phyloP scores from a whole-genome alignment of 2,888 invertebrate genomes.

The Iphiclides podalirius region DNA sequence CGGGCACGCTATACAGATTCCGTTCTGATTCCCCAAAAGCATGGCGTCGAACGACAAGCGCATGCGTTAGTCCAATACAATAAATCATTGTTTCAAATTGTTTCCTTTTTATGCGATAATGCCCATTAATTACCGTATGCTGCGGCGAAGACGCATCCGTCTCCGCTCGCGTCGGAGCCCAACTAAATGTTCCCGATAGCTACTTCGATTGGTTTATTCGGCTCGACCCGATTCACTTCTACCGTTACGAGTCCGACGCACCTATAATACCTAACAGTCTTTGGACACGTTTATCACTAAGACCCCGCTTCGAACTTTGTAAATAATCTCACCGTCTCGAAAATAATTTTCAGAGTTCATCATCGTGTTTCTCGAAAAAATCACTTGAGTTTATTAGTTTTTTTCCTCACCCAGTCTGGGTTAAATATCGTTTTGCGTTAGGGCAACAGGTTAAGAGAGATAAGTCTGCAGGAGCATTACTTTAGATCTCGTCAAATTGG shows the following conservation, averaged over 20 bases:
- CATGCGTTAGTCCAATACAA: slow-evolving; percentile 36
- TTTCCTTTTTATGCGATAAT: slow-evolving; percentile 27
- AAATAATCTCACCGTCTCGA: slow-evolving; percentile 72
- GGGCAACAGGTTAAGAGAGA: slow-evolving; percentile 41
- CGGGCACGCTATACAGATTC: slow-evolving; percentile 24
- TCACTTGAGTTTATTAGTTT: slow-evolving; percentile 38
- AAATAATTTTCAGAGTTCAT: slow-evolving; percentile 75
- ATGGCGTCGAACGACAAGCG: slow-evolving; percentile 36
- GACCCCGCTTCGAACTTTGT: slow-evolving; percentile 71
- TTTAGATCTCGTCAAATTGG: slow-evolving; percentile 15
- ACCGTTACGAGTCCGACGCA: slow-evolving; percentile 67
- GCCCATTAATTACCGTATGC: slow-evolving; percentile 41
- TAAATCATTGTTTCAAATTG: slow-evolving; percentile 27
- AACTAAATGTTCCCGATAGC: slow-evolving; percentile 31
- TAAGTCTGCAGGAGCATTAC: slow-evolving; percentile 14
- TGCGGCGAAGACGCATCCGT: slow-evolving; percentile 39
- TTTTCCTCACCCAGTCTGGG: too few species aligned
- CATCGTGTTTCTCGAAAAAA: slow-evolving; percentile 42
- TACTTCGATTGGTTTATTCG: too few species aligned
- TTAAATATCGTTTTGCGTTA: slow-evolving; percentile 48
- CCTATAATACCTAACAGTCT: slow-evolving; percentile 77
- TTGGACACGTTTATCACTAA: slow-evolving; percentile 78
- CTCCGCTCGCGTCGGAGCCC: slow-evolving; percentile 32
- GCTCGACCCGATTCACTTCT: too few species aligned
- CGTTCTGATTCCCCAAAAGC: slow-evolving; percentile 27